Conservation (phyloP, 2,888 invertebrate genomes). For the Agrenia bidenticulata region DNA sequence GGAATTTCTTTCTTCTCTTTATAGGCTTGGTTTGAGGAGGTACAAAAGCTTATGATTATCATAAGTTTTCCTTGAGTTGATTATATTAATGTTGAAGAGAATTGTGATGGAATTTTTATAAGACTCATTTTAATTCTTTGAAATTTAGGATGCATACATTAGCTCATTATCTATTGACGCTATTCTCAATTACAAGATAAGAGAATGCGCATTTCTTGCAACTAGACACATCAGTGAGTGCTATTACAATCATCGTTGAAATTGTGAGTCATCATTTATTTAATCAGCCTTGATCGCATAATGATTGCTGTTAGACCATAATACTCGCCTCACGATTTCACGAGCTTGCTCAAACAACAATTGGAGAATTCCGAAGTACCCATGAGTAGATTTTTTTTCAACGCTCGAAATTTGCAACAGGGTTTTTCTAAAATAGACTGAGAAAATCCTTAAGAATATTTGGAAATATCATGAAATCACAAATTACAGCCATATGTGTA, state of each 20-base stretch:
- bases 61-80: neutral
- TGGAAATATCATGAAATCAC: too few species aligned
- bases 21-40: too few species aligned
- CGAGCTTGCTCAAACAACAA: neutral
- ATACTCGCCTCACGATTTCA: slow-evolving; percentile 25
- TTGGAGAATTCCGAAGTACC: slow-evolving; percentile 8
- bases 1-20: too few species aligned
- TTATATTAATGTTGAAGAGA: neutral
- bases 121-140: neutral
- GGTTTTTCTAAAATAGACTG: too few species aligned
- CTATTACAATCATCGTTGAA: neutral
- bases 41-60: too few species aligned
- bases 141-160: slow-evolving; percentile 7
- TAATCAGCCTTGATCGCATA: slow-evolving; percentile 22
- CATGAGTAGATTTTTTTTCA: too few species aligned
- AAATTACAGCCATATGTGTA: too few species aligned
- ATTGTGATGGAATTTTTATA: neutral
- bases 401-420: too few species aligned
- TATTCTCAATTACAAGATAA: too few species aligned
- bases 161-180: neutral
- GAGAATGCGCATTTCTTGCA: neutral
- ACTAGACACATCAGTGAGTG: too few species aligned
- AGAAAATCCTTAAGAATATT: too few species aligned
- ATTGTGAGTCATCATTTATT: slow-evolving; percentile 23
- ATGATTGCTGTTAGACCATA: slow-evolving; percentile 20